Base-by-base conservation (phyloP, 2,113 vertebrate species). In the Suricata suricatta region DNA sequence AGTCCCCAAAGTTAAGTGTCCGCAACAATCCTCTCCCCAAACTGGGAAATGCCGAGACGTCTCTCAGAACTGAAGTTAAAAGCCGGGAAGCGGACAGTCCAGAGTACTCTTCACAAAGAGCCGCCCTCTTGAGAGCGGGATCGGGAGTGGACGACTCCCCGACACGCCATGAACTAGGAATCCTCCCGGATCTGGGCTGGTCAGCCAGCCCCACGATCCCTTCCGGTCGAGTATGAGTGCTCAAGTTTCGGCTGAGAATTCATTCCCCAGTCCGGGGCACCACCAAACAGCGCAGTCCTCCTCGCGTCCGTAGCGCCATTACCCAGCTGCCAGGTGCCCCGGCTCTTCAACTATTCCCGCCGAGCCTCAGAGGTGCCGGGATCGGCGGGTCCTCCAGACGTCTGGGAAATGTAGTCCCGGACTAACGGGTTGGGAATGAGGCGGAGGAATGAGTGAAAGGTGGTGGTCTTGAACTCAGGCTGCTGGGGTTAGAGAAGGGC, bases 321-420 rank as follows among this genome's bases (percentile, higher is more conserved):
- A 64, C 3, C 3, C 35, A 11, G 38, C 29, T 27, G 68, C 50
- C 52, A 2, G 3, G 8, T 0, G 21, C 63, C 35, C 35, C 0
- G 27, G 57, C 27, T 33, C 71, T 60, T 35, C 63, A 33, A 23
- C 10, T 10, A 72, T 31, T 76, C 10, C 5, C 10, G 47, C 14
- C 63, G 23, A 15, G 41, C 21, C 27, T 3, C 68, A 11, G 31
- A 15, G 35, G 23, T 15, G 5, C 29, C n/a, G 1, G 9, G 21
- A 25, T 41, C 31, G 16, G 95, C 33, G 4, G 50, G 57, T 19
- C 13, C 31, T 25, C 31, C 66, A 50, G 72, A 89, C 21, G 0
- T 69, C 60, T 33, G 89, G 84, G 85, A 95, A 88, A 63, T 60
- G 88, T 29, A 90, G 80, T 92, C 47, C 71, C 6, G 8, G 41